These are phyloP conservation scores for Grallaria varia DNA, from an alignment of 2,113 vertebrate genomes.

Conservation along the genomic window DNA sequence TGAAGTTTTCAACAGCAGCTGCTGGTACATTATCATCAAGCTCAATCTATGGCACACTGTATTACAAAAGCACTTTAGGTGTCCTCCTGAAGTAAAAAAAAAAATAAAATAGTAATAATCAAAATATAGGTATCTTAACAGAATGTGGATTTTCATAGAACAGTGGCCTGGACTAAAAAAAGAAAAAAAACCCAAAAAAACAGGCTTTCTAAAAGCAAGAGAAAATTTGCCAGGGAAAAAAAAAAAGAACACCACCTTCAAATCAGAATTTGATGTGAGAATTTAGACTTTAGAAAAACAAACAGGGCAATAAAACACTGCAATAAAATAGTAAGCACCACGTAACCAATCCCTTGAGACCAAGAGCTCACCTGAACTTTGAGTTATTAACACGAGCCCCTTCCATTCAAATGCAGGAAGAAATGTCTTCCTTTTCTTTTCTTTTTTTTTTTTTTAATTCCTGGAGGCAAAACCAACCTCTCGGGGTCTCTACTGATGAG, in stretches of 20 bases:
- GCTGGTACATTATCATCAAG: background rate
- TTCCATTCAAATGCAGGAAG: background rate
- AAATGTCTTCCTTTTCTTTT: rapidly evolving
- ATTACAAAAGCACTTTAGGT: background rate
- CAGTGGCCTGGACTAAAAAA: background rate
- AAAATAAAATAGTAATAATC: background rate
- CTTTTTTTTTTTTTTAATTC: rapidly evolving
- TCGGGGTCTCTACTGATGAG: background rate
- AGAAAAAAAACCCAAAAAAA: background rate
- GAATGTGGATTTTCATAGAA: background rate
- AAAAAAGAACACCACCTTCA: background rate
- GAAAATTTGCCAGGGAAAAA: background rate
- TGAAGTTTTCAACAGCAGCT: background rate
- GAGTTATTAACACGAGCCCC: background rate
- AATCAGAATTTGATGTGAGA: background rate
- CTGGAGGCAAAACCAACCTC: background rate
- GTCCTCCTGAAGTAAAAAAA: background rate
- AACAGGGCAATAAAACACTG: background rate
- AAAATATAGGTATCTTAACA: background rate
- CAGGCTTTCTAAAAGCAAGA: background rate
- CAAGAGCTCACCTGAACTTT: background rate
- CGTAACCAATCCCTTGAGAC: background rate
- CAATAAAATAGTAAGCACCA: background rate
- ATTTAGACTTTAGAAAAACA: background rate
- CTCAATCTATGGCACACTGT: background rate